Evolutionary conservation across 1,140 invertebrate genomes (phyloP).

Genomic region (Formica exsecta): DNA sequence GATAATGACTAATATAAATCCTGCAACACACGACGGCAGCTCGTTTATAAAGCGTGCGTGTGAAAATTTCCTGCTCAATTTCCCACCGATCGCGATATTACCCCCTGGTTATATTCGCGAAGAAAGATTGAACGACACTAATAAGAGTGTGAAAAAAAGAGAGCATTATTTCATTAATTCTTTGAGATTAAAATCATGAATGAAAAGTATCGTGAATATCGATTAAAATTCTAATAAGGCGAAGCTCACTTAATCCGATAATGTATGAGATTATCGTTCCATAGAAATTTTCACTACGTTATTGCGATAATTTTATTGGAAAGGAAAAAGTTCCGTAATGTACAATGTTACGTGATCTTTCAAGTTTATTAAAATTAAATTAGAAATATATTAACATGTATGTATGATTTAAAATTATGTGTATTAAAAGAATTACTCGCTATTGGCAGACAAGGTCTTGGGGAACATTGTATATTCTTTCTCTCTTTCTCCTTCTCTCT

Average conservation of each 20-base stretch:
- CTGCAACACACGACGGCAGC: conserved; percentile 59
- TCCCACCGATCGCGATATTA: conserved; percentile 9
- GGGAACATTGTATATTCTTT: background rate
- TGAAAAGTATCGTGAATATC: background rate
- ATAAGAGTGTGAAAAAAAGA: background rate
- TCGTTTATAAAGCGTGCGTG: conserved; percentile 52
- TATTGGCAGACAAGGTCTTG: background rate
- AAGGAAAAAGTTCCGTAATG: background rate
- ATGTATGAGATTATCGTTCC: background rate
- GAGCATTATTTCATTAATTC: background rate
- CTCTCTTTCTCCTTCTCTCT: background rate
- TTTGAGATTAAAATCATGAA: background rate
- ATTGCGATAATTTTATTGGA: background rate
- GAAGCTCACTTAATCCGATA: background rate
- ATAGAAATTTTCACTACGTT: background rate
- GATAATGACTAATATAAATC: conserved; percentile 75
- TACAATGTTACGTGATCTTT: background rate
- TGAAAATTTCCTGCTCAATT: conserved; percentile 43
- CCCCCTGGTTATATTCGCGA: background rate
- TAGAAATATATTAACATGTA: background rate
- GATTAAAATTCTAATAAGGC: background rate
- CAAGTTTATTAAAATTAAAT: background rate
- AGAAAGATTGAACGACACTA: background rate
- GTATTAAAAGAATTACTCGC: background rate
- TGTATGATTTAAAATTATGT: background rate